Conservation (phyloP, 2,888 invertebrate genomes). For the Villa cingulata region DNA sequence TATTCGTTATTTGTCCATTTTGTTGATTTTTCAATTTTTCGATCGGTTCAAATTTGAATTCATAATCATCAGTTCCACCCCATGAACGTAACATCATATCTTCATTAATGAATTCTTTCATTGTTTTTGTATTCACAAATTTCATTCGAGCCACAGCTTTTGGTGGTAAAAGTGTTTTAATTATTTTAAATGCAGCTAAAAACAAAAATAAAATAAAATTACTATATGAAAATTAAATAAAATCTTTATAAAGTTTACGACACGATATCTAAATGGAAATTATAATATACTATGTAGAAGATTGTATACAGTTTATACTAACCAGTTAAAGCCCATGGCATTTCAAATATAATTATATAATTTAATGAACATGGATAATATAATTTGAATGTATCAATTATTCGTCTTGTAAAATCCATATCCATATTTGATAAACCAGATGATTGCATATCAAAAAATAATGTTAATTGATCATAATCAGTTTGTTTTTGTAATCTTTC, state of each 20-base stretch:
- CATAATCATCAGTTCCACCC: slow-evolving; percentile 67
- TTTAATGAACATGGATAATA: slow-evolving; percentile 82
- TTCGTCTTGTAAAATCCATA: slow-evolving; percentile 77
- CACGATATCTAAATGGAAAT: not conserved
- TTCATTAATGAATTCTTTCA: slow-evolving; percentile 58
- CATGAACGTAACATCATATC: slow-evolving; percentile 63
- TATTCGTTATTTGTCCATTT: too few species aligned
- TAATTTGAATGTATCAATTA: slow-evolving; percentile 72
- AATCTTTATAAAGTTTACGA: too few species aligned
- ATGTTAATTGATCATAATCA: slow-evolving; percentile 60
- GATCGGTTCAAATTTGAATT: slow-evolving; percentile 50
- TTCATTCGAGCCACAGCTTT: slow-evolving; percentile 81
- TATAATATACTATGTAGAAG: not conserved
- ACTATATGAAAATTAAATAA: not conserved
- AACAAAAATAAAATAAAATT: too few species aligned
- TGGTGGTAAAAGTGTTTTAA: slow-evolving; percentile 74
- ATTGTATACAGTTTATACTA: slow-evolving; percentile 22
- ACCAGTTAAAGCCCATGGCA: slow-evolving; percentile 89
- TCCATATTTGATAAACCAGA: slow-evolving; percentile 80
- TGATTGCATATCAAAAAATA: slow-evolving; percentile 84
- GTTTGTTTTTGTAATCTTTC: slow-evolving; percentile 44
- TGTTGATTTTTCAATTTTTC: too few species aligned
- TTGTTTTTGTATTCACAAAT: slow-evolving; percentile 59
- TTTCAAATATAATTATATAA: slow-evolving; percentile 80
- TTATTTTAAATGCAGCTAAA: slow-evolving; percentile 78